phyloP scores from a whole-genome alignment of 2,797 vertebrate genomes.

The Xyrichtys novacula region DNA sequence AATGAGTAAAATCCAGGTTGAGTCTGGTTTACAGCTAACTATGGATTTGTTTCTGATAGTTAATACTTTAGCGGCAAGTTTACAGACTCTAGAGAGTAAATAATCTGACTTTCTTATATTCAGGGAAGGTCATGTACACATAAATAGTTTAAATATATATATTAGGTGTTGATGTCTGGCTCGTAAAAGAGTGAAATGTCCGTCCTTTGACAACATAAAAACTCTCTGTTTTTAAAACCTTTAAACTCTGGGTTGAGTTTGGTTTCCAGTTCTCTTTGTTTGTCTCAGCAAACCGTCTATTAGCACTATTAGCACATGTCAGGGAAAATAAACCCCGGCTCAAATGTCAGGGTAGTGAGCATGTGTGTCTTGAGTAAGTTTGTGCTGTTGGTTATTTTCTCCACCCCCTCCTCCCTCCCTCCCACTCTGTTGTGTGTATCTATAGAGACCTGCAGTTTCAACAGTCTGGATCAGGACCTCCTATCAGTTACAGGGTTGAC shows the following conservation, averaged over 20 bases:
- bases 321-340: neutral
- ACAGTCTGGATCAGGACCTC: constrained; percentile 50
- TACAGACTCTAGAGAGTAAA: constrained; percentile 9
- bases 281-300: neutral
- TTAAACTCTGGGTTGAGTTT: neutral
- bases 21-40: neutral
- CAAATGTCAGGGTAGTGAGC: neutral
- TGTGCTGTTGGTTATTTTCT: constrained; percentile 33
- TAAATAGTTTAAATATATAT: too few species aligned
- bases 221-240: neutral
- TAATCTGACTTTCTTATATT: neutral
- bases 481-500: constrained; percentile 50
- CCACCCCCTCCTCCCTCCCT: constrained; percentile 4
- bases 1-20: too few species aligned
- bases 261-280: neutral
- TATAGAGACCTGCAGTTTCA: constrained; percentile 38
- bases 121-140: too few species aligned
- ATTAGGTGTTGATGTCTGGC: neutral
- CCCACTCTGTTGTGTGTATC: constrained; percentile 37
- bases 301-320: too few species aligned
- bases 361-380: neutral
- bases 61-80: neutral
- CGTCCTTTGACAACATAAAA: neutral
- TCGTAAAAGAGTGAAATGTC: neutral
- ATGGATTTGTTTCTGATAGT: neutral